Percentiles rank a stretch among this genome's conserved stretches.
Evolutionary conservation across 2,888 invertebrate genomes (phyloP).

Genomic region (Platycheirus rosarum): DNA sequence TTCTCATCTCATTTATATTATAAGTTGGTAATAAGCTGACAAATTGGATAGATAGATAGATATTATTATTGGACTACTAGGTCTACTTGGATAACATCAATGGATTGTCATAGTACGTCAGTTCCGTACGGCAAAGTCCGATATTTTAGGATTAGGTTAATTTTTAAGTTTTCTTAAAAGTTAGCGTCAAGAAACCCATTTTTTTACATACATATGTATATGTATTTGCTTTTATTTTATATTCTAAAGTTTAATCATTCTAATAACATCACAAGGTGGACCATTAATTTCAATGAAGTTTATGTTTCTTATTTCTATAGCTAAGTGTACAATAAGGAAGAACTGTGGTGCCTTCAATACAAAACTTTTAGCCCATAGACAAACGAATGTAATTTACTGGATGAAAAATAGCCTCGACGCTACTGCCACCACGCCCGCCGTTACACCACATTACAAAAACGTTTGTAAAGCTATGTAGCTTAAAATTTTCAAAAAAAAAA

Average conservation of each 20-base stretch:
- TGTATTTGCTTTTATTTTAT: background rate
- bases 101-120: too few relatives aligned
- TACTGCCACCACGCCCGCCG: background rate
- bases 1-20: too few relatives aligned
- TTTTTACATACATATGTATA: background rate
- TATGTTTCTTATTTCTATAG: constrained; percentile 1
- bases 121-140: too few relatives aligned
- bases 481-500: constrained; percentile 5
- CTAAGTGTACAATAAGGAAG: background rate
- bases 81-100: too few relatives aligned
- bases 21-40: too few relatives aligned
- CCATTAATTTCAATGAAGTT: constrained; percentile 24
- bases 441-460: background rate
- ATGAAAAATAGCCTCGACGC: background rate
- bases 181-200: background rate
- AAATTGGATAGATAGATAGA: too few relatives aligned
- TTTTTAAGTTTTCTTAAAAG: too few relatives aligned
- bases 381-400: constrained; percentile 24
- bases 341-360: constrained; percentile 28
- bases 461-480: background rate
- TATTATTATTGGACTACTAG: too few relatives aligned
- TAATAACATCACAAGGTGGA: constrained; percentile 3
- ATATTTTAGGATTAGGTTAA: too few relatives aligned
- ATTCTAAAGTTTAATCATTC: constrained; percentile 13
- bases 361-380: constrained; percentile 31